Evolutionary conservation across 2,797 vertebrate species (phyloP).

Genomic region (Gallinago nigripennis): DNA sequence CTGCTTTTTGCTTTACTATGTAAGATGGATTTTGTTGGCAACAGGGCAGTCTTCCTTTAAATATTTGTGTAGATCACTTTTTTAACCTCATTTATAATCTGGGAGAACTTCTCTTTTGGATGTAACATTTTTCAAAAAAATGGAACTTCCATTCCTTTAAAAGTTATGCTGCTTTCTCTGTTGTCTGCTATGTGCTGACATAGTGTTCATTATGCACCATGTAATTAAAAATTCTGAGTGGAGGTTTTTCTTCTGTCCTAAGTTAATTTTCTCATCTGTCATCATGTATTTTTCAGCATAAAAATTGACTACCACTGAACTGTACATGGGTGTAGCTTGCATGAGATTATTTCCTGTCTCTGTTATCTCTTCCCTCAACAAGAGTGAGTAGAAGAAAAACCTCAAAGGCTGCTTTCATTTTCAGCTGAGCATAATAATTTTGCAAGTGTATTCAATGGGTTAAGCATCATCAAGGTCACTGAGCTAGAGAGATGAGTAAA

Average conservation of each 20-base stretch:
- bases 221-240: neutral
- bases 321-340: neutral
- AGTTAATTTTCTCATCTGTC: neutral
- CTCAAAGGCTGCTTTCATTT: constrained; percentile 44
- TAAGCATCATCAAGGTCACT: constrained; percentile 22
- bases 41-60: neutral
- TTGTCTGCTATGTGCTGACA: neutral
- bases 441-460: neutral
- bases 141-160: neutral
- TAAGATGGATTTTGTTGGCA: neutral
- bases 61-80: neutral
- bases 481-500: constrained; percentile 38
- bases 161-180: neutral
- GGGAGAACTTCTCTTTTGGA: neutral
- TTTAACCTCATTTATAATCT: neutral
- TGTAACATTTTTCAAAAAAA: neutral
- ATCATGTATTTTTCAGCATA: neutral
- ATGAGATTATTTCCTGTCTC: neutral
- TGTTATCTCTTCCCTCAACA: neutral
- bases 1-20: neutral
- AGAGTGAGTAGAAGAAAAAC: neutral
- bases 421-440: neutral
- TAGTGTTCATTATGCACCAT: neutral
- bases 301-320: neutral
- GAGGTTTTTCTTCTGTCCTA: neutral